These are phyloP conservation scores for Cheilosia variabilis DNA, from an alignment of 2,888 invertebrate genomes.

Conservation along the genomic window DNA sequence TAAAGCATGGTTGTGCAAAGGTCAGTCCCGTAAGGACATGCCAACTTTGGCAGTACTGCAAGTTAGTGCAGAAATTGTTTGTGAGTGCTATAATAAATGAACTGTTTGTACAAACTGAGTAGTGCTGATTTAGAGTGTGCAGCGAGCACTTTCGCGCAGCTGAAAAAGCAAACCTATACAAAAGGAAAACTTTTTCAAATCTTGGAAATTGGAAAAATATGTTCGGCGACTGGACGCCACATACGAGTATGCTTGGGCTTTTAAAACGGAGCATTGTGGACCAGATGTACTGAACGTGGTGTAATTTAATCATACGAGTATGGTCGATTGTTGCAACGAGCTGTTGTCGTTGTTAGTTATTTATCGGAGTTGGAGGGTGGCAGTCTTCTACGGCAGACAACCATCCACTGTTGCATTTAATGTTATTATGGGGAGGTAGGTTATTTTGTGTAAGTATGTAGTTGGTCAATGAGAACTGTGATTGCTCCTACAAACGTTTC, in stretches of 20 bases:
- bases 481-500: too few relatives aligned
- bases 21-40: conserved; percentile 46
- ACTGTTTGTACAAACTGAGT: conserved; percentile 53
- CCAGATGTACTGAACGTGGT: conserved; percentile 14
- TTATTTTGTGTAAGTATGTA: too few relatives aligned
- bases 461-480: too few relatives aligned
- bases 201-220: conserved; percentile 63
- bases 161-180: neutral
- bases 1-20: conserved; percentile 14
- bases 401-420: too few relatives aligned
- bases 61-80: conserved; percentile 14
- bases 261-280: conserved; percentile 43
- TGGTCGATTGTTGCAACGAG: too few relatives aligned
- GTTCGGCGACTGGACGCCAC: conserved; percentile 11
- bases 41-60: conserved; percentile 39
- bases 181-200: conserved; percentile 8
- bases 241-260: too few relatives aligned
- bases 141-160: conserved; percentile 17
- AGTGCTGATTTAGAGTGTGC: conserved; percentile 45
- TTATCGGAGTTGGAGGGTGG: too few relatives aligned
- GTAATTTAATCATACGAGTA: too few relatives aligned
- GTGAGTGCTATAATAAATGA: conserved; percentile 58
- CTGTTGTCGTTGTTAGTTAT: too few relatives aligned
- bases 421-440: too few relatives aligned
- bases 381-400: too few relatives aligned